A percentile compares a stretch with the other conserved stretches of the same genome.
Evolutionary conservation across 2,888 invertebrate genomes (phyloP).

Genomic region (Megalurothrips usitatus): DNA sequence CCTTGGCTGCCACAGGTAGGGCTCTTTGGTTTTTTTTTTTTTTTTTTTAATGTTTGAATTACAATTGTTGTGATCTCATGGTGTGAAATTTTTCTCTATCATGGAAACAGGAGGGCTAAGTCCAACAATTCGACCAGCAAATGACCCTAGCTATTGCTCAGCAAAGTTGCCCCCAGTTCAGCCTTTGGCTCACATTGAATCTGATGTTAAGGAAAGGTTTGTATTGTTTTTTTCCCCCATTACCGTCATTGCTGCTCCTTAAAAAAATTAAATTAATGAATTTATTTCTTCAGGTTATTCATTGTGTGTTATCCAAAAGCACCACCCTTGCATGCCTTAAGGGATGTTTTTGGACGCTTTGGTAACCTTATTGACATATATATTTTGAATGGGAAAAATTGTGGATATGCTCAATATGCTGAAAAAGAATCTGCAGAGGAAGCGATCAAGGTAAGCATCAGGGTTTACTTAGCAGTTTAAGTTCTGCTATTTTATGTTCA

Average conservation of each 20-base stretch:
- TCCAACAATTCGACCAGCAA: slow-evolving; percentile 37
- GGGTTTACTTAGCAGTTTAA: neutral
- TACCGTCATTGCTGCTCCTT: slow-evolving; percentile 7
- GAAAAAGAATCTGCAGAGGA: slow-evolving; percentile 66
- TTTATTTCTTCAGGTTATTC: slow-evolving; percentile 45
- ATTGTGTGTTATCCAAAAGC: slow-evolving; percentile 57
- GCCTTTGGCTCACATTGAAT: slow-evolving; percentile 48
- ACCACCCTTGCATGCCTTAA: slow-evolving; percentile 71
- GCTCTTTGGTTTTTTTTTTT: too few relatives aligned
- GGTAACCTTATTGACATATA: slow-evolving; percentile 87
- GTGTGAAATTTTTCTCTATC: neutral
- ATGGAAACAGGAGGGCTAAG: slow-evolving; percentile 12
- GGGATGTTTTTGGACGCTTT: slow-evolving; percentile 86
- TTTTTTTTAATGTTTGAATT: too few relatives aligned
- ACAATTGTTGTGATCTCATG: too few relatives aligned
- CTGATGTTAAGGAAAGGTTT: slow-evolving; percentile 47
- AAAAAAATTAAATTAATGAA: neutral
- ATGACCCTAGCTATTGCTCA: slow-evolving; percentile 49
- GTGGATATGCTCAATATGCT: slow-evolving; percentile 87
- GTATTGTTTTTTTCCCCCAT: slow-evolving; percentile 13
- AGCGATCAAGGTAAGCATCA: slow-evolving; percentile 60
- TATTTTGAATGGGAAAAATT: slow-evolving; percentile 81
- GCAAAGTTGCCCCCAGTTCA: slow-evolving; percentile 68
- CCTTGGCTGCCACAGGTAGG: slow-evolving; percentile 19
- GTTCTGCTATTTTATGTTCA: slow-evolving; percentile 25